Evolutionary conservation across 2,888 invertebrate species (phyloP), one percentile per base, ranked within the genome.

Genomic region (Drosophila pegasa): DNA sequence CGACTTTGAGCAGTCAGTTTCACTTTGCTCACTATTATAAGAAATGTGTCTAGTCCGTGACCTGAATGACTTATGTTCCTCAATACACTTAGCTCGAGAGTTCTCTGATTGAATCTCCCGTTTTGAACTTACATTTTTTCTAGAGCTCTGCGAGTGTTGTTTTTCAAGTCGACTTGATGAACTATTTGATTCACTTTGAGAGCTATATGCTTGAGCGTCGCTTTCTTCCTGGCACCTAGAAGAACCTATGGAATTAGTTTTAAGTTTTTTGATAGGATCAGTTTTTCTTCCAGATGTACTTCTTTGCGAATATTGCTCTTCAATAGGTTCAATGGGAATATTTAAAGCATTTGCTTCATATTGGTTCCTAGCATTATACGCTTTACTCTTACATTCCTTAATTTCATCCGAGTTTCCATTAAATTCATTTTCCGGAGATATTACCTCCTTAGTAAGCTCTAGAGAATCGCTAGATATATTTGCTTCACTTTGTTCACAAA

Each of bases 41-140:
- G 9, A 0, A 8, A 1, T 0, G 0, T 9, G 3, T 9, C 14
- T 27, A 6, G 6, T 27, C 18, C 5, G 20, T 1, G n/a, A n/a
- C 3, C 2, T 27, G 2, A n/a, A 12, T 1, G 6, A 10, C n/a
- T 22, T 31, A 8, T 4, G 41, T 2, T 18, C 16, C 31, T 41
- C 18, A 2, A 9, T 9, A 8, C 14, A 3, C 8, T 6, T 3
- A 0, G 8, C 0, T 7, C 22, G 22, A 0, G 2, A 16, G 16
- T 7, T 14, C 2, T 16, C 25, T 8, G 18, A 8, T 14, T 52
- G 22, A 3, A 2, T 9, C 7, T 14, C 5, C 8, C 25, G 4
- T 8, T 16, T 7, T 2, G n/a, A 16, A 3, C 8, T 12, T 2
- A 1, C 8, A 27, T 2, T 14, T 8, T 2, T 18, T 41, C 4